Conservation (phyloP, 1,140 invertebrate genomes). For the Steinernema feltiae region DNA sequence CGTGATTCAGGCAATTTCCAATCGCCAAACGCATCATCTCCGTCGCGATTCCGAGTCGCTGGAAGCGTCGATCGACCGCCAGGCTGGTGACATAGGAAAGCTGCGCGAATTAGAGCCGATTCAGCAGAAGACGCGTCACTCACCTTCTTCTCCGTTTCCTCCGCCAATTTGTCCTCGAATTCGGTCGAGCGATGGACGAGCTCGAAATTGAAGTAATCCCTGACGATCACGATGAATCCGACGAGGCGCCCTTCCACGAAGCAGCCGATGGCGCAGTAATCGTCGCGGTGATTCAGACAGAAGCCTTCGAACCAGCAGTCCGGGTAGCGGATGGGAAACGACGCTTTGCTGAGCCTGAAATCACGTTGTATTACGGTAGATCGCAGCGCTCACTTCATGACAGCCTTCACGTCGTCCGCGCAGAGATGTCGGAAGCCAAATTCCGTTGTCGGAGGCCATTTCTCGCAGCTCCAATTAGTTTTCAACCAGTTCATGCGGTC, state of each 20-base stretch:
- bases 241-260: background rate
- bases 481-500: background rate
- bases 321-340: background rate
- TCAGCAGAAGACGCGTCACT: background rate
- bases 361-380: background rate
- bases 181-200: background rate
- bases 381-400: background rate
- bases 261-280: constrained; percentile 2
- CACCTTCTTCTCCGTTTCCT: background rate
- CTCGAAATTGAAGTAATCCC: background rate
- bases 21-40: background rate
- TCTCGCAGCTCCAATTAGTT: background rate
- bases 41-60: background rate
- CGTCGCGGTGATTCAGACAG: background rate
- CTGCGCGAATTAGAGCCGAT: background rate
- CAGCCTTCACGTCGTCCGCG: background rate
- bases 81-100: background rate
- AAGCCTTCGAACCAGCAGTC: background rate
- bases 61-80: background rate
- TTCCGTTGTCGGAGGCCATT: background rate
- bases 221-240: background rate
- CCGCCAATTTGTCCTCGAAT: background rate
- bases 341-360: background rate
- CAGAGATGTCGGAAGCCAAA: background rate
- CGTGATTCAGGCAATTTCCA: background rate